Percentiles rank a stretch among this genome's conserved stretches.
phyloP scores from a whole-genome alignment of 2,888 invertebrate genomes.

The Apamea crenata region DNA sequence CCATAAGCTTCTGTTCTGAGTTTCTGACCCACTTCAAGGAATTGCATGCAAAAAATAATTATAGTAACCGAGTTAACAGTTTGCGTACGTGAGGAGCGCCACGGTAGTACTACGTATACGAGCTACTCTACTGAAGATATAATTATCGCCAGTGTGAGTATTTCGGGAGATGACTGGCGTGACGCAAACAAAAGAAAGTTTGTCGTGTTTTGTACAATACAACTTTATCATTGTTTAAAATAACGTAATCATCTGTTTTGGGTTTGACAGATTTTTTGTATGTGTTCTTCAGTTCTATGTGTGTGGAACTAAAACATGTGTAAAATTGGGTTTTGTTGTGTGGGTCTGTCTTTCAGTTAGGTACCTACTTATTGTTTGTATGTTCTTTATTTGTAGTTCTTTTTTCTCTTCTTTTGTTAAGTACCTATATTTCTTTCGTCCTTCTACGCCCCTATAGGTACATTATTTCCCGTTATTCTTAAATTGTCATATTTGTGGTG shows the following conservation, averaged over 20 bases:
- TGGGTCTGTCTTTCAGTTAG: background rate
- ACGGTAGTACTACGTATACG: constrained; percentile 34
- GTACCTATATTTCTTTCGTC: background rate
- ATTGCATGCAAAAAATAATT: constrained; percentile 37
- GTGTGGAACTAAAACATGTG: constrained; percentile 27
- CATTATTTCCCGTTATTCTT: background rate
- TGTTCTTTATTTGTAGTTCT: background rate
- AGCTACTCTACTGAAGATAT: constrained; percentile 33
- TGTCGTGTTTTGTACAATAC: constrained; percentile 35
- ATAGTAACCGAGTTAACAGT: constrained; percentile 20
- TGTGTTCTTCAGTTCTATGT: background rate
- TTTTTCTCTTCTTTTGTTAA: background rate
- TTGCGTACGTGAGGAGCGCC: constrained; percentile 59
- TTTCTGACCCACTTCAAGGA: constrained; percentile 40
- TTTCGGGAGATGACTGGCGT: constrained; percentile 56
- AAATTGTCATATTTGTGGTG: background rate
- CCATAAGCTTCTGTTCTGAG: constrained; percentile 19
- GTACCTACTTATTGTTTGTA: background rate
- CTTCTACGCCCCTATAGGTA: background rate
- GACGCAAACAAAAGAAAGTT: constrained; percentile 50
- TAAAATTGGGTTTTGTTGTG: background rate
- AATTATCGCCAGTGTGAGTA: constrained; percentile 51
- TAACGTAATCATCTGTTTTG: constrained; percentile 27
- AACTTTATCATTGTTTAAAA: constrained; percentile 28
- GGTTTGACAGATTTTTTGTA: constrained; percentile 5